Conservation (phyloP, 2,797 vertebrate genomes). For the Myioborus miniatus region DNA sequence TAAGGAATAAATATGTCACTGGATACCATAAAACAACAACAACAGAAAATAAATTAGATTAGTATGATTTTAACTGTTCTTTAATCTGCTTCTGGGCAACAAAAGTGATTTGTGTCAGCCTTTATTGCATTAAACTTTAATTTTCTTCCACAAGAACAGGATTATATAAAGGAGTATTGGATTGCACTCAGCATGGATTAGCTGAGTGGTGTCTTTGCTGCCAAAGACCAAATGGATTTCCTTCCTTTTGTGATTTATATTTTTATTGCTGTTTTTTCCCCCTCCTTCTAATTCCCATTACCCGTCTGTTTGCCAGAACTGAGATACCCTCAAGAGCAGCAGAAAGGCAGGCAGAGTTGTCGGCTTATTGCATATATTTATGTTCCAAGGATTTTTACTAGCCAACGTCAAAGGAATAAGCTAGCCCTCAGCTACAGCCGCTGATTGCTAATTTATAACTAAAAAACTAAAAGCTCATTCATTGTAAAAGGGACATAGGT, state of each 20-base stretch:
- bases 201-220: slow-evolving; percentile 75
- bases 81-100: slow-evolving; percentile 83
- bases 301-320: slow-evolving; percentile 74
- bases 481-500: not conserved
- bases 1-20: slow-evolving; percentile 76
- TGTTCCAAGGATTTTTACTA: slow-evolving; percentile 67
- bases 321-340: slow-evolving; percentile 70
- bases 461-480: slow-evolving; percentile 33
- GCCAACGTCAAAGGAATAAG: slow-evolving; percentile 54
- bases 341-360: slow-evolving; percentile 72
- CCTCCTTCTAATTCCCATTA: slow-evolving; percentile 77
- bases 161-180: slow-evolving; percentile 84
- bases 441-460: slow-evolving; percentile 41
- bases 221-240: slow-evolving; percentile 82
- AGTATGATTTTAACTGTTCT: slow-evolving; percentile 81
- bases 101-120: slow-evolving; percentile 83
- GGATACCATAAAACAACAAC: slow-evolving; percentile 68
- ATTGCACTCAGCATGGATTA: slow-evolving; percentile 84
- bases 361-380: slow-evolving; percentile 76
- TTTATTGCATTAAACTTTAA: slow-evolving; percentile 86
- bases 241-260: slow-evolving; percentile 82
- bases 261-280: slow-evolving; percentile 76
- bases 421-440: slow-evolving; percentile 33
- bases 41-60: slow-evolving; percentile 78
- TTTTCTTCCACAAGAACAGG: slow-evolving; percentile 81